phyloP scores from a whole-genome alignment of 2,797 vertebrate species.

The Lithobates pipiens region DNA sequence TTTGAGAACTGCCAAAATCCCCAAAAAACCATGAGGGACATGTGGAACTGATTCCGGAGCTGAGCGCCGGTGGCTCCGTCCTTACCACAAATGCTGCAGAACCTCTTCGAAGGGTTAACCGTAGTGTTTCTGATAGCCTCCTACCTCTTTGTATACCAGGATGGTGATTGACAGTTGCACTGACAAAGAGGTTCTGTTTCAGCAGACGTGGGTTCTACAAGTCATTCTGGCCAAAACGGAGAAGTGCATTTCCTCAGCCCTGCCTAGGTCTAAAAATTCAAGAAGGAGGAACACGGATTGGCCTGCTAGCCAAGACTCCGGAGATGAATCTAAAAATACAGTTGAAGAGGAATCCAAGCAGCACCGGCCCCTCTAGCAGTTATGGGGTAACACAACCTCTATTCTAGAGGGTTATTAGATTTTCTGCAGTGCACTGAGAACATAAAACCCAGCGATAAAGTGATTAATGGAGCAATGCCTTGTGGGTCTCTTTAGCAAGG shows the following conservation, averaged over 20 bases:
- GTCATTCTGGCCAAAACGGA: neutral
- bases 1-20: neutral
- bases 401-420: conserved; percentile 54
- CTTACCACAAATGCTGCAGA: neutral
- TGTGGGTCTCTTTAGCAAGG: conserved; percentile 62
- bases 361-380: conserved; percentile 11
- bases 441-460: conserved; percentile 60
- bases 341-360: neutral
- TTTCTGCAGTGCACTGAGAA: conserved; percentile 61
- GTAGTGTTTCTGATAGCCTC: neutral
- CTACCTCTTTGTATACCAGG: neutral
- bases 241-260: neutral
- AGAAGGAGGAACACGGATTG: conserved; percentile 1
- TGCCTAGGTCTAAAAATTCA: conserved; percentile 6
- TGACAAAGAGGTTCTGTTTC: neutral
- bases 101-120: neutral
- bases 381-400: conserved; percentile 49
- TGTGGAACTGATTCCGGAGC: too few relatives aligned
- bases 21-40: too few relatives aligned
- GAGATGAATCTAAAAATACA: conserved; percentile 13
- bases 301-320: conserved; percentile 14
- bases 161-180: neutral
- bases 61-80: neutral
- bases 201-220: neutral
- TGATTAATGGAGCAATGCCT: conserved; percentile 63